Conservation (phyloP, 2,888 invertebrate genomes). For the Brassicogethes aeneus region DNA sequence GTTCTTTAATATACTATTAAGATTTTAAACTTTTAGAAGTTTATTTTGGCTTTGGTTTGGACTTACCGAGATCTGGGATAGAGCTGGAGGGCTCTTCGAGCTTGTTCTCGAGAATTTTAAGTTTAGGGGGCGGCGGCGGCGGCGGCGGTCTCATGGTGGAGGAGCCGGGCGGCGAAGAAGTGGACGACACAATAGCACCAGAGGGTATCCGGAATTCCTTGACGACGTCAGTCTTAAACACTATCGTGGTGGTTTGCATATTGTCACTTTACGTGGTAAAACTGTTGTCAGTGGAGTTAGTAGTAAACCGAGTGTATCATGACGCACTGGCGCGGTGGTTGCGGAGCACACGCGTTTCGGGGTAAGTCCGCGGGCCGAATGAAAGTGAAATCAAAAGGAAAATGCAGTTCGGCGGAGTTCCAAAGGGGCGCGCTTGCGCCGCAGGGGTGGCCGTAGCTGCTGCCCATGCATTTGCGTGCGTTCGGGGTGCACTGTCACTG, state of each 20-base stretch:
- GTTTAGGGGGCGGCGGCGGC: constrained; percentile 37
- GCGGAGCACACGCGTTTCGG: constrained; percentile 1
- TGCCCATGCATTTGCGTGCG: constrained; percentile 48
- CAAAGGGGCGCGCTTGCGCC: constrained; percentile 44
- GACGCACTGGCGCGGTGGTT: not conserved
- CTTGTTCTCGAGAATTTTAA: constrained; percentile 31
- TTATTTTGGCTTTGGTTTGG: too few relatives aligned
- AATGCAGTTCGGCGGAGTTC: constrained; percentile 33
- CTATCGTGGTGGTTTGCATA: constrained; percentile 51
- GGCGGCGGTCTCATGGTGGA: constrained; percentile 52
- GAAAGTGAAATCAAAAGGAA: constrained; percentile 37
- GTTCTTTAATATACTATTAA: too few relatives aligned
- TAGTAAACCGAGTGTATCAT: too few relatives aligned
- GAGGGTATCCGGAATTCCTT: constrained; percentile 35
- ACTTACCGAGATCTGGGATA: constrained; percentile 82
- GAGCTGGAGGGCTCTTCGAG: constrained; percentile 80
- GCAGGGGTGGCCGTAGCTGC: constrained; percentile 45
- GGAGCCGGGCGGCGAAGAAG: constrained; percentile 25
- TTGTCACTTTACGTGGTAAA: too few relatives aligned
- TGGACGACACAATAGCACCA: constrained; percentile 35
- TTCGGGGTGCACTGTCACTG: constrained; percentile 40
- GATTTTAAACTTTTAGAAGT: too few relatives aligned
- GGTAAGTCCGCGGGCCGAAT: constrained; percentile 30
- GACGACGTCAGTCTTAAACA: constrained; percentile 33
- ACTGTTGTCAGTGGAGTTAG: too few relatives aligned